Evolutionary conservation across 2,113 vertebrate genomes (phyloP), one percentile per base, ranked within the genome.

Genomic region (Eira barbara): DNA sequence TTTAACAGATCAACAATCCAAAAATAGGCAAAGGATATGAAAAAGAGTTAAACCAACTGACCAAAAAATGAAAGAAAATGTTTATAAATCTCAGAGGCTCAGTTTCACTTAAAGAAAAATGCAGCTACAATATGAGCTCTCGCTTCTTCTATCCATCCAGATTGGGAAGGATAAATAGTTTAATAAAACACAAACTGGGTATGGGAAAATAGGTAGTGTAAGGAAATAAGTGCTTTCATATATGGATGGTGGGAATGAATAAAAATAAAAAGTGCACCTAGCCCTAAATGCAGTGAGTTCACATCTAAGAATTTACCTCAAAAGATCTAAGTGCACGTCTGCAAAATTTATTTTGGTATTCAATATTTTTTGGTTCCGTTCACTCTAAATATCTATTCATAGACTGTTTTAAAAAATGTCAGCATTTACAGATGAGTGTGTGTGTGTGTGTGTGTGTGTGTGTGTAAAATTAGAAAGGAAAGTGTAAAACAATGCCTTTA

Each of bases 1-100:
- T 91, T 47, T 88, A 69, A 89, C 90, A 96, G n/a, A 76, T 67
- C 25, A 92, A 61, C 86, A 83, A 42, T 36, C 9, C 45, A 84
- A 74, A 94, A 96, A 89, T 88, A 80, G 45, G 6, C 74, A 87
- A 90, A 92, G 34, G 4, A 15, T 87, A 39, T 91, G 74, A 96
- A 93, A 91, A 93, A 71, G 11, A 76, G 11, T 88, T 87, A 73
- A 93, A 57, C 7, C 4, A 39, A 39, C 2, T 49, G 52, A 81
- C 23, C 34, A 61, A 49, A 82, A 85, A 34, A 31, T 20, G 80
- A 82, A 59, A 25, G 47, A 55, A 92, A 82, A 57, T 18, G 0
- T 55, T 71, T 88, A 84, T 89, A 67, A 95, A 89, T 57, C 29
- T 61, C 3, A 3, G 11, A 52, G 18, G 45, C 27, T 94, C 23